These are phyloP conservation scores for Sternotherus odoratus DNA, from an alignment of 2,797 vertebrate species.

Conservation along the genomic window DNA sequence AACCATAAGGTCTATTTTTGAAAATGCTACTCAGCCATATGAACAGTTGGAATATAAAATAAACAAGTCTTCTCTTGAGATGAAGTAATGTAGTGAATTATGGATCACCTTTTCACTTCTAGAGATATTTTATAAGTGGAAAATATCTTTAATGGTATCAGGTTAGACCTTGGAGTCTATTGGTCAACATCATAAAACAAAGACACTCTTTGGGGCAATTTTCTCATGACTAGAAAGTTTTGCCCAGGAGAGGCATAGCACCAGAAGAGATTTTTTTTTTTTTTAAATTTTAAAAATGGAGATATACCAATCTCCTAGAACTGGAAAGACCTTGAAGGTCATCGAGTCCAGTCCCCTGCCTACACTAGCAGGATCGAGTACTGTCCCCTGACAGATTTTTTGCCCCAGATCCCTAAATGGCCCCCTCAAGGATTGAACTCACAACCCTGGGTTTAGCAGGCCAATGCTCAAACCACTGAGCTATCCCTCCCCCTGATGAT, in stretches of 20 bases:
- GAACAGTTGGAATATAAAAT: neutral
- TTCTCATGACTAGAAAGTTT: constrained; percentile 9
- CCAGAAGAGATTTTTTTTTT: neutral
- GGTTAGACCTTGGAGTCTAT: neutral
- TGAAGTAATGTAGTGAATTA: neutral
- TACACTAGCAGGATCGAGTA: too few relatives aligned
- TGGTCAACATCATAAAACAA: neutral
- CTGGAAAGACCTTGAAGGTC: too few relatives aligned
- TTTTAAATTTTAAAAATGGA: too few relatives aligned
- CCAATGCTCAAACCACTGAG: too few relatives aligned
- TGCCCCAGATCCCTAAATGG: too few relatives aligned
- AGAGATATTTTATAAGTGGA: neutral
- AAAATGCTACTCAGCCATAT: neutral
- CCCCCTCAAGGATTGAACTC: too few relatives aligned
- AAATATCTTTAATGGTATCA: neutral
- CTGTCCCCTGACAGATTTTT: too few relatives aligned
- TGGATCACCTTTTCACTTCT: neutral
- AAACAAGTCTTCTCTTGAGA: neutral
- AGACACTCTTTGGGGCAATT: neutral
- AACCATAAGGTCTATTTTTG: neutral
- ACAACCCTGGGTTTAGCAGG: too few relatives aligned
- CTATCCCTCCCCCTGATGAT: too few relatives aligned
- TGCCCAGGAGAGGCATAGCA: neutral
- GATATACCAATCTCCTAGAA: too few relatives aligned
- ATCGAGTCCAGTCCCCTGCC: too few relatives aligned